Evolutionary conservation across 2,113 vertebrate species (phyloP).

Genomic region (Notothenia coriiceps): DNA sequence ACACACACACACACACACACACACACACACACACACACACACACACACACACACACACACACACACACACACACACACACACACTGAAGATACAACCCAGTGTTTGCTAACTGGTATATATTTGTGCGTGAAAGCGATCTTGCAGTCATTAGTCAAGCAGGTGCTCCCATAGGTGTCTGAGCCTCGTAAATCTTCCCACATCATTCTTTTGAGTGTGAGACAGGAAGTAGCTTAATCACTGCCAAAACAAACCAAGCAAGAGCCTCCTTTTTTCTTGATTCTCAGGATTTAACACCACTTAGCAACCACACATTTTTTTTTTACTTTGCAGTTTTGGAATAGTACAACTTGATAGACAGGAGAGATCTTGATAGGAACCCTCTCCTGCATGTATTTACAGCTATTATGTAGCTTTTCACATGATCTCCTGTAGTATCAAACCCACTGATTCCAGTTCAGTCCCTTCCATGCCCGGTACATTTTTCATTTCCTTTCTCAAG

Average conservation of each 20-base stretch:
- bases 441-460: not conserved
- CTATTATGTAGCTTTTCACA: not conserved
- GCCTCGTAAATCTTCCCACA: constrained; percentile 36
- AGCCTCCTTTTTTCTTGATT: not conserved
- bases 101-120: constrained; percentile 18
- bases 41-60: no score
- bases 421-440: not conserved
- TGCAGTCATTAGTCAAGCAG: constrained; percentile 34
- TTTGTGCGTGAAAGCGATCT: constrained; percentile 37
- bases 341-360: not conserved
- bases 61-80: not conserved
- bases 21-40: no score
- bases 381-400: not conserved
- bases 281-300: not conserved
- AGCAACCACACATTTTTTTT: no score
- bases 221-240: constrained; percentile 18
- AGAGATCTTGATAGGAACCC: not conserved
- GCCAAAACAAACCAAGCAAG: not conserved
- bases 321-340: not conserved
- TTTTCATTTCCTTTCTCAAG: constrained; percentile 37
- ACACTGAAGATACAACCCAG: not conserved
- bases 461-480: not conserved
- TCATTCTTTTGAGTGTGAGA: constrained; percentile 17
- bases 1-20: no score
- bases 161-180: constrained; percentile 9